Base-by-base conservation (phyloP, 2,113 vertebrate species). In the Brienomyrus brachyistius region DNA sequence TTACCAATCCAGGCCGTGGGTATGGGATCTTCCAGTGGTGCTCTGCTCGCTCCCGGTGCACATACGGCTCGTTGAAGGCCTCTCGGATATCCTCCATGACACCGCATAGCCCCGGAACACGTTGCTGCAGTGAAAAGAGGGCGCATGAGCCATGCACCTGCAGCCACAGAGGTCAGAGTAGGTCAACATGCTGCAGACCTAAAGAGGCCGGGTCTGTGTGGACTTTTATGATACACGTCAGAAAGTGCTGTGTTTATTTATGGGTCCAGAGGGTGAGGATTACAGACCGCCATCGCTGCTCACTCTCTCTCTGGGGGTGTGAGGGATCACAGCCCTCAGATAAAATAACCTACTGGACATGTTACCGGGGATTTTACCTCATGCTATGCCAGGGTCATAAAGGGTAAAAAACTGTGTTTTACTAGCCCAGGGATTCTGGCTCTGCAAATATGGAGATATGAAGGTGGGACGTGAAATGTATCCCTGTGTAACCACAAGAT, bases 11-110 rank as follows among this genome's bases (percentile, higher is more conserved):
- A 91, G 98, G 98, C 43, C 98, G 95, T n/a, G 98, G 98, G 87
- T 97, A 99, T 50, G 98, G 98, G 13, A 99, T 96, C 94, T 94
- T 97, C 98, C 98, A 99, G 91, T 98, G 97, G 91, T 98, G 98
- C 51, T 19, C 51, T 1, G 51, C 15, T 52, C 15, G 5, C 51
- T 52, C 51, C 51, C 51, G 4, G 51, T 52, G 51, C 51, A 52
- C 98, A 54, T 98, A 99, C 0, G 97, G 97, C 89, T 98, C 98
- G 19, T 98, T 98, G 3, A 54, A 54, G 17, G 15, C 15, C 52
- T 5, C 52, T 54, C 4, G 19, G 52, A 54, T 19, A 17, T 54
- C 52, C 52, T 98, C 96, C 98, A 99, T 99, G 86, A 96, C 96
- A 91, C 99, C 82, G 11, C 98, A 84, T 98, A 98, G 6, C 98